Base-by-base conservation (phyloP, 2,113 vertebrate species). In the Myiozetetes cayanensis region DNA sequence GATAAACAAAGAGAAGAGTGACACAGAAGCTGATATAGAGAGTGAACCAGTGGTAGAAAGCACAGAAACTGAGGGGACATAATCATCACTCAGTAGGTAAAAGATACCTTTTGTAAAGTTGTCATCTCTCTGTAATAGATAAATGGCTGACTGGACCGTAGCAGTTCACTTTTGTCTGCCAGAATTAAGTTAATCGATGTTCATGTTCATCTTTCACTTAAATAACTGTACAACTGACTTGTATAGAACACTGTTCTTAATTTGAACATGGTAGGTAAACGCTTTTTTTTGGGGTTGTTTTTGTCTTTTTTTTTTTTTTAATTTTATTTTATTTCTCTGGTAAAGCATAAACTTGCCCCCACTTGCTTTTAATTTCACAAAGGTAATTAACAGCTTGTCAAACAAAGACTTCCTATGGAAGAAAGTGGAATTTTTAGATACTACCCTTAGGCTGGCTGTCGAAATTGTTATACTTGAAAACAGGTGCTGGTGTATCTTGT, bases 41-140 rank as follows among this genome's bases (percentile, higher is more conserved):
- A 99, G 98, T 99, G 99, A 99, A 98, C 98, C 99, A 99, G 99
- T 99, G 98, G 98, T 99, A 99, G 99, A 99, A 99, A 99, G 98
- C 99, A 99, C 99, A 99, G 99, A 99, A 98, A 99, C 99, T 99
- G 99, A 99, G 98, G 99, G 99, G 98, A 99, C 99, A 99, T 99
- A 99, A 99, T 99, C 99, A 99, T 99, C 99, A 98, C 99, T 99
- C 99, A 99, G 99, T 99, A 99, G 99, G 99, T 99, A 99, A 99
- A 98, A 99, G 99, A 99, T 99, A 98, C 99, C 98, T 99, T 99
- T 99, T 99, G 99, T 99, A 99, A 99, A 99, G 99, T 99, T 99
- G 99, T 99, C 99, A 99, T 98, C 98, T 99, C 99, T 99, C 99
- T 99, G 99, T 99, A 98, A 98, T 99, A 98, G 98, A 98, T 98